Evolutionary conservation across 2,888 invertebrate species (phyloP).

Genomic region (Elaeidobius kamerunicus): DNA sequence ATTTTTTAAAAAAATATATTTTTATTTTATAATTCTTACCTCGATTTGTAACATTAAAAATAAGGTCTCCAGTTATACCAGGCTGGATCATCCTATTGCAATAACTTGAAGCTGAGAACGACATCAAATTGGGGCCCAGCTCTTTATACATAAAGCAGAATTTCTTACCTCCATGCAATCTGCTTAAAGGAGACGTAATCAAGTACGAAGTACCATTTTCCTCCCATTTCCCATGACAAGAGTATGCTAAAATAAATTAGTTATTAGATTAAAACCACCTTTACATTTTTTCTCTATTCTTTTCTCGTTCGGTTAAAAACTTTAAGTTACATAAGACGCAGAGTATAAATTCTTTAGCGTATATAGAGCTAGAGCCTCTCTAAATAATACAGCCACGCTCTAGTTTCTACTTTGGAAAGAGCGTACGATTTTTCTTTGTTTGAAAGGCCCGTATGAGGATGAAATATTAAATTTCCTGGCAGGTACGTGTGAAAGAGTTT

Average conservation of each 20-base stretch:
- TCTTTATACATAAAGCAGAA: conserved; percentile 78
- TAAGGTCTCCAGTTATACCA: conserved; percentile 57
- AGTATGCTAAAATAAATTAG: conserved; percentile 79
- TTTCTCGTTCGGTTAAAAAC: no score
- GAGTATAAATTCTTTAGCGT: conserved; percentile 7
- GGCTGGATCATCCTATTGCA: conserved; percentile 58
- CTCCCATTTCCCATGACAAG: conserved; percentile 87
- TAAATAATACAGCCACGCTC: conserved; percentile 9
- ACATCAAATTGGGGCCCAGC: conserved; percentile 51
- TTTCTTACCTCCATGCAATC: conserved; percentile 63
- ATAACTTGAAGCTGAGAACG: conserved; percentile 61
- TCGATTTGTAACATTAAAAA: conserved; percentile 68
- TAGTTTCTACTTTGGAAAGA: conserved; percentile 3
- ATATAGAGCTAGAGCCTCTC: conserved; percentile 10
- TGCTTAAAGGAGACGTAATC: conserved; percentile 72
- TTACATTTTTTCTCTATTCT: no score
- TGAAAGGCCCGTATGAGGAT: conserved; percentile 4
- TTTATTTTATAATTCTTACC: conserved; percentile 54
- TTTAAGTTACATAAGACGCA: conserved; percentile 2
- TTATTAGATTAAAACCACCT: no score
- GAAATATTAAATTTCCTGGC: conserved; percentile 21
- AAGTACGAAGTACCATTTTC: conserved; percentile 84
- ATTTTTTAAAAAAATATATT: no score
- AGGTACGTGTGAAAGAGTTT: conserved; percentile 12
- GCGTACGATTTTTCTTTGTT: conserved; percentile 21